Evolutionary conservation across 1,140 invertebrate genomes (phyloP), one percentile per base, ranked within the genome.

Genomic region (Nebria ingens): DNA sequence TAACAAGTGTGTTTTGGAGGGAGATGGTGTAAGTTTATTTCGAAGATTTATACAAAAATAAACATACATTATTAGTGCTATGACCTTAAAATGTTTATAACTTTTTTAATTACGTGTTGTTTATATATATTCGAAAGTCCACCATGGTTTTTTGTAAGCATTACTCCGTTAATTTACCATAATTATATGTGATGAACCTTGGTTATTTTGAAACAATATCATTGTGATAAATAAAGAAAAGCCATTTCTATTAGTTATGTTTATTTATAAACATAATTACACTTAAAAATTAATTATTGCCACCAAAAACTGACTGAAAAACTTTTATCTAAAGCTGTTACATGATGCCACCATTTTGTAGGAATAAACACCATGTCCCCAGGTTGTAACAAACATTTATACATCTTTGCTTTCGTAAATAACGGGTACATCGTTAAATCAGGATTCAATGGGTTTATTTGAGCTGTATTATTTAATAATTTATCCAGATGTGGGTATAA

Each of bases 221-320:
- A n/a, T n/a, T n/a, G n/a, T n/a, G n/a, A n/a, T n/a, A n/a, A 53
- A 15, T 53, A 20, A n/a, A 53, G 21, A 53, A 9, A 34, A 9
- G 25, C 6, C 25, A 34, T 34, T 34, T 34, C 6, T 34, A 34
- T 34, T 6, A 34, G 25, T 34, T 9, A 34, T 34, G 25, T 34
- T 6, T 34, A 34, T 34, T 34, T 34, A 34, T 34, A 34, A 9
- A 55, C 42, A 34, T 54, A 23, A 19, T 22, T 55, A 52, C 15
- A 21, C 12, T 45, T 13, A 59, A 58, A 12, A 49, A 59, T 57
- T n/a, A 15, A 54, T 76, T 66, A 80, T 62, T 76, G 64, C 86
- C 86, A 95, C 92, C 93, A 96, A 74, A 95, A 95, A 71, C 90
- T 95, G 1, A 95, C 83, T 25, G 91, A 94, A 65, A 94, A 90